These are phyloP conservation scores for Doryteuthis pealeii DNA, from an alignment of 1,140 invertebrate species.

Conservation along the genomic window DNA sequence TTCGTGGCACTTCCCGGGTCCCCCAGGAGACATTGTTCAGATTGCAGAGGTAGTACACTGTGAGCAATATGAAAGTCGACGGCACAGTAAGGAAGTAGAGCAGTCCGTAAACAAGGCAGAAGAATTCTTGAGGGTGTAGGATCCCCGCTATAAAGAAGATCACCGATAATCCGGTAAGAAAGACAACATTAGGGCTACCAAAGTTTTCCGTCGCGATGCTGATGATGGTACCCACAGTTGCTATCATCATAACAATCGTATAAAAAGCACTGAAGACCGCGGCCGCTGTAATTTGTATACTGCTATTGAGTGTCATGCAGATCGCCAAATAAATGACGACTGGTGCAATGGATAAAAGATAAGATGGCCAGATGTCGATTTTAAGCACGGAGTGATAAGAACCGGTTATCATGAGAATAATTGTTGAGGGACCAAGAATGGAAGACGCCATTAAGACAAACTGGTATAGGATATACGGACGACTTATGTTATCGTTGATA, in stretches of 20 bases:
- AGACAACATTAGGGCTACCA: conserved; percentile 51
- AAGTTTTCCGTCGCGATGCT: conserved; percentile 54
- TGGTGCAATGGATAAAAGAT: conserved; percentile 51
- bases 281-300: too few species aligned
- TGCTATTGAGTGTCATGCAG: conserved; percentile 91
- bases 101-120: conserved; percentile 91
- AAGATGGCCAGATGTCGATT: conserved; percentile 63
- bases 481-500: conserved; percentile 68
- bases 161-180: conserved; percentile 43
- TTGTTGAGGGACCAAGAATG: conserved; percentile 85
- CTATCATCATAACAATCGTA: conserved; percentile 57
- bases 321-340: conserved; percentile 72
- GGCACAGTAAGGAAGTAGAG: conserved; percentile 96
- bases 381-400: conserved; percentile 88
- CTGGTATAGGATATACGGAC: conserved; percentile 64
- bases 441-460: conserved; percentile 83
- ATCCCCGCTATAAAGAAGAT: conserved; percentile 96
- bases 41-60: conserved; percentile 97
- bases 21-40: conserved; percentile 98
- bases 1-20: conserved; percentile 93
- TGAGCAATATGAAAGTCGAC: conserved; percentile 95
- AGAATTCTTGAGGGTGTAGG: conserved; percentile 98
- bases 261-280: conserved; percentile 63
- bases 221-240: conserved; percentile 54
- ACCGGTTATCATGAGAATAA: conserved; percentile 95